Conservation (phyloP, 1,140 invertebrate genomes). For the Drosophila pallidifrons region DNA sequence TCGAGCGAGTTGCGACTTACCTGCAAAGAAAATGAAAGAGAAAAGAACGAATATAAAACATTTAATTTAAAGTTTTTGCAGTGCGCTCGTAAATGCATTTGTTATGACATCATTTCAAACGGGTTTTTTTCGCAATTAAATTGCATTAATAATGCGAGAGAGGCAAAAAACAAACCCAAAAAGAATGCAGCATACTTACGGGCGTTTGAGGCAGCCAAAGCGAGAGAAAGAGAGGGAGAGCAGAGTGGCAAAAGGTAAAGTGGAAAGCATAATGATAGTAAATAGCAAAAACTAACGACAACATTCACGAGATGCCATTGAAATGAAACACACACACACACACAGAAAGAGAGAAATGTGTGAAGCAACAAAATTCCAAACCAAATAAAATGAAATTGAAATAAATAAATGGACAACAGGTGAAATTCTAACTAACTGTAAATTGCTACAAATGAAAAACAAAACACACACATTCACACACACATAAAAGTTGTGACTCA, state of each 20-base stretch:
- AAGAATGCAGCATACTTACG: conserved; percentile 22
- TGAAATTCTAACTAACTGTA: conserved; percentile 34
- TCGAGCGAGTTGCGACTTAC: conserved; percentile 23
- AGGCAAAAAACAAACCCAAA: background rate
- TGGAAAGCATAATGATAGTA: background rate
- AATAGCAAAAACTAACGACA: background rate
- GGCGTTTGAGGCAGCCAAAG: background rate
- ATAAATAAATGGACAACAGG: conserved; percentile 38
- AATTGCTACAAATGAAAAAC: conserved; percentile 40
- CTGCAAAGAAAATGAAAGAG: conserved; percentile 27
- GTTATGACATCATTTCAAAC: conserved; percentile 9
- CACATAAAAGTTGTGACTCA: conserved; percentile 22
- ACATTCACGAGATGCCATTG: conserved; percentile 21
- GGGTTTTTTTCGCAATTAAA: conserved; percentile 13
- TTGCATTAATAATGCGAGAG: background rate
- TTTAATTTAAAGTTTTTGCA: conserved; percentile 18
- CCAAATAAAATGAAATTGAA: conserved; percentile 31
- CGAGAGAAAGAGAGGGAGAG: background rate
- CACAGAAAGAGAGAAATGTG: too few species aligned
- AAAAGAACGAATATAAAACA: conserved; percentile 1
- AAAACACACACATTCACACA: conserved; percentile 14
- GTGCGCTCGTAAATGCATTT: conserved; percentile 18
- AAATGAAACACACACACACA: conserved; percentile 33
- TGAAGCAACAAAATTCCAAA: conserved; percentile 22
- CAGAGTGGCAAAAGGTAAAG: background rate